phyloP scores from a whole-genome alignment of 1,140 invertebrate genomes.

The Caenorhabditis briggsae region DNA sequence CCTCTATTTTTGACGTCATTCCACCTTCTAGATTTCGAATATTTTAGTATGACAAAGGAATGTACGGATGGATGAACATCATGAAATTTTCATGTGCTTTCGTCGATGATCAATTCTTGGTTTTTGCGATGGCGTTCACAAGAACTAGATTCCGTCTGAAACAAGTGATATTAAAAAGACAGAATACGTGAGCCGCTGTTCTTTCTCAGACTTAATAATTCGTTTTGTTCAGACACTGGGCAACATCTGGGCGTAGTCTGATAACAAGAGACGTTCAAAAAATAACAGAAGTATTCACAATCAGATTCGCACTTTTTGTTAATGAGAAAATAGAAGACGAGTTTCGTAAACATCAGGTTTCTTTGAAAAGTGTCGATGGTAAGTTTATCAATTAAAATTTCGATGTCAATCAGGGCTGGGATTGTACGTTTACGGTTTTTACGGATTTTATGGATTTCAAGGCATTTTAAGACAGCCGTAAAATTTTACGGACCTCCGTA shows the following conservation, averaged over 20 bases:
- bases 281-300: slow-evolving; percentile 51
- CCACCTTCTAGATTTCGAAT: background rate
- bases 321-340: slow-evolving; percentile 49
- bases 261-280: slow-evolving; percentile 60
- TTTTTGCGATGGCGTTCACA: slow-evolving; percentile 58
- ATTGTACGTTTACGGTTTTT: too few relatives aligned
- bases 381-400: background rate
- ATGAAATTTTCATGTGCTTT: slow-evolving; percentile 61
- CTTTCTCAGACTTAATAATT: background rate
- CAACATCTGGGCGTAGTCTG: slow-evolving; percentile 57
- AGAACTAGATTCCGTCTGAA: slow-evolving; percentile 57
- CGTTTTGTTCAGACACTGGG: slow-evolving; percentile 55
- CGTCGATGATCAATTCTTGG: slow-evolving; percentile 24
- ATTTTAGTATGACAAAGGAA: slow-evolving; percentile 62
- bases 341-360: slow-evolving; percentile 9
- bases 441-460: too few relatives aligned
- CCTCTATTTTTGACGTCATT: background rate
- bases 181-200: slow-evolving; percentile 21
- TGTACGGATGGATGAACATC: slow-evolving; percentile 63
- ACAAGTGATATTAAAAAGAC: slow-evolving; percentile 56
- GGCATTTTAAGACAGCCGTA: too few relatives aligned
- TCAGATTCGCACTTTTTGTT: slow-evolving; percentile 48
- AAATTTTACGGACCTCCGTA: too few relatives aligned
- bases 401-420: too few relatives aligned
- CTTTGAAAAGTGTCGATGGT: background rate